phyloP scores from a whole-genome alignment of 37 sponge, comb jelly and placozoan species.

The Spongilla lacustris region DNA sequence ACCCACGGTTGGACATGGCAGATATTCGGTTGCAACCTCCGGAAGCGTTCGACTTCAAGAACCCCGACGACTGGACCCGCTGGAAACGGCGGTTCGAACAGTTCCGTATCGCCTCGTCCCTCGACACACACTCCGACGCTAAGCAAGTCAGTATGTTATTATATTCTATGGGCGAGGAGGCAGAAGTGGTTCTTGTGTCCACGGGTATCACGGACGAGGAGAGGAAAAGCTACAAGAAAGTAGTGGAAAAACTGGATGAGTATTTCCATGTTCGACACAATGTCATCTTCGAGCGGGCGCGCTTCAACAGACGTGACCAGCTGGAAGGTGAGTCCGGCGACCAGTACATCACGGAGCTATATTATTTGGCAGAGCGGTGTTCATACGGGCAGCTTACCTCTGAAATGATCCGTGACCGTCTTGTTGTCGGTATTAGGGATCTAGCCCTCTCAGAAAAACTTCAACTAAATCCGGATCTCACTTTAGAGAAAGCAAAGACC shows the following conservation, averaged over 20 bases:
- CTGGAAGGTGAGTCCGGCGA: conserved; percentile 24
- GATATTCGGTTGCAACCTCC: conserved; percentile 9
- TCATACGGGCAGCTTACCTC: not conserved
- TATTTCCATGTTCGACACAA: conserved; percentile 11
- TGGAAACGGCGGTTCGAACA: conserved; percentile 30
- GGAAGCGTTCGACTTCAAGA: conserved; percentile 19
- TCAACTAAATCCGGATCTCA: conserved; percentile 28
- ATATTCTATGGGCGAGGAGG: conserved; percentile 37
- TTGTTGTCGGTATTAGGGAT: conserved; percentile 31
- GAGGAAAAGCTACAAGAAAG: conserved; percentile 6
- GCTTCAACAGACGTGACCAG: conserved; percentile 11
- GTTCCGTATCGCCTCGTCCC: conserved; percentile 15
- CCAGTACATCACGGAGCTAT: conserved; percentile 20
- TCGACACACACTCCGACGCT: not conserved
- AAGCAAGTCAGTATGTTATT: conserved; percentile 28
- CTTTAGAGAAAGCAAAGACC: conserved; percentile 36
- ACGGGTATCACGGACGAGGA: conserved; percentile 16
- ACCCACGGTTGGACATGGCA: conserved; percentile 10
- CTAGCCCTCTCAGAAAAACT: conserved; percentile 8
- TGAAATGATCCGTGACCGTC: conserved; percentile 28
- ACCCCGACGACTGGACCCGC: conserved; percentile 25
- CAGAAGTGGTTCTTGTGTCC: conserved; percentile 21
- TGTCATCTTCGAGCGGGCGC: conserved; percentile 4
- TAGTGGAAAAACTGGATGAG: conserved; percentile 27
- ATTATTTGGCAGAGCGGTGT: not conserved